Percentiles rank a stretch among this genome's conserved stretches.
Evolutionary conservation across 2,888 invertebrate genomes (phyloP).

Genomic region (Phyllotreta striolata): DNA sequence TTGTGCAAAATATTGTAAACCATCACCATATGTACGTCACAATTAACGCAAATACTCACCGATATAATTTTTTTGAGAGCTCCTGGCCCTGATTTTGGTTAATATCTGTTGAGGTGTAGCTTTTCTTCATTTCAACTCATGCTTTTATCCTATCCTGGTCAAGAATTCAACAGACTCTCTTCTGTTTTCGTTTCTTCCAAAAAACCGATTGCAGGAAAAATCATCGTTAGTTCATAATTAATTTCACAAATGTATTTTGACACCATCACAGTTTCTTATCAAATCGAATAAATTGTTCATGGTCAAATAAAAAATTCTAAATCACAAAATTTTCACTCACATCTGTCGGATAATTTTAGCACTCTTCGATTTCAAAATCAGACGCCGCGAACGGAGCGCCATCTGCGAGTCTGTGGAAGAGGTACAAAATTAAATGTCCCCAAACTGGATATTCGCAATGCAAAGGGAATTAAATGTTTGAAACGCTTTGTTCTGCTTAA

Average conservation of each 20-base stretch:
- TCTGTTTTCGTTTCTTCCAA: constrained; percentile 51
- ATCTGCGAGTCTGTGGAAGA: constrained; percentile 32
- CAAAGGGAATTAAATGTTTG: neutral
- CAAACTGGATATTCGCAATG: neutral
- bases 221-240: constrained; percentile 60
- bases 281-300: constrained; percentile 50
- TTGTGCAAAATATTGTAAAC: constrained; percentile 14
- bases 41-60: constrained; percentile 55
- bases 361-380: constrained; percentile 42
- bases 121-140: constrained; percentile 68
- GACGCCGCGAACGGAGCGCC: constrained; percentile 27
- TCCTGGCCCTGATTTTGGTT: constrained; percentile 65
- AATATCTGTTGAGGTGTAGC: constrained; percentile 64
- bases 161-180: constrained; percentile 59
- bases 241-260: constrained; percentile 58
- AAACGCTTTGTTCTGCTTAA: neutral
- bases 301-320: constrained; percentile 44
- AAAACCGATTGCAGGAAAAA: constrained; percentile 50
- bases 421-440: constrained; percentile 24
- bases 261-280: constrained; percentile 61
- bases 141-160: constrained; percentile 58
- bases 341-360: constrained; percentile 47
- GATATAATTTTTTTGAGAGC: constrained; percentile 66
- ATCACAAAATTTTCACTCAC: constrained; percentile 44
- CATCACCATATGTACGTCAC: constrained; percentile 22